phyloP scores from a whole-genome alignment of 2,797 vertebrate genomes.

The Stomatorhinus walkeri region DNA sequence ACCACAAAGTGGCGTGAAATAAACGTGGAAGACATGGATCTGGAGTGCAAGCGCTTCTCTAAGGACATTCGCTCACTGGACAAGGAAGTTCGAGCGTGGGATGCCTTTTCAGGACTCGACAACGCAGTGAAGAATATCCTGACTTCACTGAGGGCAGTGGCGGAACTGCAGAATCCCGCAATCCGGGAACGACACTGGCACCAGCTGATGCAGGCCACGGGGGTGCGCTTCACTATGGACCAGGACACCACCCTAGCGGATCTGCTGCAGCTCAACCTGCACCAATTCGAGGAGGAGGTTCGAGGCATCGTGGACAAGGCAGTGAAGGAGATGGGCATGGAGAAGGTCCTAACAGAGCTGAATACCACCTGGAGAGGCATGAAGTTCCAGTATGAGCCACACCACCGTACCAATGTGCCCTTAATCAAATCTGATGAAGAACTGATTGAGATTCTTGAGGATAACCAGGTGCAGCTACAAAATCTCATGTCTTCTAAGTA shows the following conservation, averaged over 20 bases:
- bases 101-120: slow-evolving; percentile 78
- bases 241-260: slow-evolving; percentile 74
- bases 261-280: slow-evolving; percentile 80
- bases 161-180: slow-evolving; percentile 83
- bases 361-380: slow-evolving; percentile 79
- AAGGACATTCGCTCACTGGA: slow-evolving; percentile 74
- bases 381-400: slow-evolving; percentile 81
- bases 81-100: slow-evolving; percentile 83
- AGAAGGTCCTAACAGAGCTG: slow-evolving; percentile 82
- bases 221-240: slow-evolving; percentile 76
- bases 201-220: slow-evolving; percentile 78
- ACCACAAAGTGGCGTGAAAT: slow-evolving; percentile 77
- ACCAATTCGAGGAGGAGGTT: slow-evolving; percentile 84
- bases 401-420: slow-evolving; percentile 62
- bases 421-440: slow-evolving; percentile 74
- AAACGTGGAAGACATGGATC: slow-evolving; percentile 83
- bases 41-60: slow-evolving; percentile 77
- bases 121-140: slow-evolving; percentile 75
- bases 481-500: slow-evolving; percentile 78
- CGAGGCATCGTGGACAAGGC: slow-evolving; percentile 84
- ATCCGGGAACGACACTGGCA: slow-evolving; percentile 84
- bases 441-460: slow-evolving; percentile 85
- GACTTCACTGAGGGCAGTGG: slow-evolving; percentile 73
- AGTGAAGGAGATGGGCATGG: slow-evolving; percentile 89
- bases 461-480: slow-evolving; percentile 94